Base-by-base conservation (phyloP, 2,888 invertebrate species). In the Thereva nobilitata region DNA sequence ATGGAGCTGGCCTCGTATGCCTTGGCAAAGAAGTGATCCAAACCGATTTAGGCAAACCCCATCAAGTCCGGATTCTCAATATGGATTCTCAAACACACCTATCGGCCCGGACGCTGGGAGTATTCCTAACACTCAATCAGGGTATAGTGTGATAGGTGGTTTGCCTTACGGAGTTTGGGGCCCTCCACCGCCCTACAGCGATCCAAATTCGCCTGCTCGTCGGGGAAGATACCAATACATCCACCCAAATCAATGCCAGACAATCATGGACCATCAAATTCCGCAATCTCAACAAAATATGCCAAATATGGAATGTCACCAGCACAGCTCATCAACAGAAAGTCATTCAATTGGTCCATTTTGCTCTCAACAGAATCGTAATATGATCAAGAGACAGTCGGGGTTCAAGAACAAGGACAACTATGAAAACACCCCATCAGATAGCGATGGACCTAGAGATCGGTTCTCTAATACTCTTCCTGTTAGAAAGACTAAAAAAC, bases 181-280 rank as follows among this genome's bases (percentile, higher is more conserved):
- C 0, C 94, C 93, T 0, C 93, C 93, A 0, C 93, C 94, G 0
- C 93, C 93, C 0, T 94, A 94, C 76, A 91, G 91, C 67, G 91
- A 91, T 59, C 91, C 91, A 44, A 91, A 91, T 72, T 87, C 86
- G 71, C 87, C 87, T 0, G 87, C 87, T 0, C 79, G 87, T 68
- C 80, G 87, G 45, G 82, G 82, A 3, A 79, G 80, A 64, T 80
- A 80, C 72, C 80, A 80, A 68, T 75, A 74, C 35, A 71, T 73
- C 68, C 73, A 73, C 52, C 71, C 72, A 38, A 72, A 72, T 69
- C 72, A 73, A 67, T 75, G 75, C 54, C 73, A 71, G 65, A 66
- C 71, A 56, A 70, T 74, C 66, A 71, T 72, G 67, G 73, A 72
- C 44, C 72, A 72, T 5, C 73, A 73, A 55, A 70, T 72, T 23